Evolutionary conservation across 2,888 invertebrate species (phyloP), one percentile per base, ranked within the genome.

Genomic region (Lutraria lutraria): DNA sequence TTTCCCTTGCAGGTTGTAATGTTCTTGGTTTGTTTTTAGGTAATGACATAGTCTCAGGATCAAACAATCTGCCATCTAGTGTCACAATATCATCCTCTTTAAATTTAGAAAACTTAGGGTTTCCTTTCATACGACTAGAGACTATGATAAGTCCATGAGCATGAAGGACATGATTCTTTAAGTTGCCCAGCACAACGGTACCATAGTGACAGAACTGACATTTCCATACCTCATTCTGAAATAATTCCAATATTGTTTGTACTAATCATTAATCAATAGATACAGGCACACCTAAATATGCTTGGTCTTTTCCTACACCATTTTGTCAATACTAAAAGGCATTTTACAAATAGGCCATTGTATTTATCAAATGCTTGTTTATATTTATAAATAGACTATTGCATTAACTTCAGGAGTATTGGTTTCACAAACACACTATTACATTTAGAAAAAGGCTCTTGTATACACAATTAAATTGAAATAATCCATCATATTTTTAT

Each of bases 91-190:
- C 86, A 34, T 90, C 90, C 0, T 84, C 89, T 25, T 85, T 79
- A 72, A 81, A 89, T 0, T 88, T 72, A 12, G 31, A 34, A 68
- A 63, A 92, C 21, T 86, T 83, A 13, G 88, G 79, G 19, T 88
- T 79, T 16, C 84, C 60, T 43, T 43, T 43, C 2, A 53, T 52
- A n/a, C 82, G 79, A 25, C 86, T 90, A n/a, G 86, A 85, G n/a
- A 90, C 86, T 4, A 92, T 84, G n/a, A 88, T 82, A 4, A 76
- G 76, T 21, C 86, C 60, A 80, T 92, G 92, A 21, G 80, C 81
- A 25, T 60, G 34, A 10, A 60, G 60, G 72, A 92, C 80, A 72
- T 92, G 92, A 83, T 92, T 92, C 53, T 88, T 88, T 31, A 92
- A 81, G 68, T 92, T 90, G 19, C 89, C 90, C 13, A 60, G 34